phyloP scores from a whole-genome alignment of 2,113 vertebrate genomes.

The Catharus bicknelli region DNA sequence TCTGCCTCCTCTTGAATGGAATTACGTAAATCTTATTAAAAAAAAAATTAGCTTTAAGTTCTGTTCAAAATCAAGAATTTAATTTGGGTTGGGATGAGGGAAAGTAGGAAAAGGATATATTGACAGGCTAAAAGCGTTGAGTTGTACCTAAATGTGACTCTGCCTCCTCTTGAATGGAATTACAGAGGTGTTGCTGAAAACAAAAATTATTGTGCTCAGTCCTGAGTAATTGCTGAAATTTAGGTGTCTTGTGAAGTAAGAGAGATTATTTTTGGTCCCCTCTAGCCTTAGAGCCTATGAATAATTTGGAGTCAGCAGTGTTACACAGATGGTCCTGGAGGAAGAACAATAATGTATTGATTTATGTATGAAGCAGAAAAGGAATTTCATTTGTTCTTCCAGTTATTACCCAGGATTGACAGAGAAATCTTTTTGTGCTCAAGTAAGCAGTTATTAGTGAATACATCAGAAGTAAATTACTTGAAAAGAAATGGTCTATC shows the following conservation, averaged over 20 bases:
- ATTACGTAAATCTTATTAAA: background rate
- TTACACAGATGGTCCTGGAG: constrained; percentile 1
- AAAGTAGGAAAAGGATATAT: background rate
- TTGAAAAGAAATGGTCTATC: background rate
- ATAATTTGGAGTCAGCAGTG: background rate
- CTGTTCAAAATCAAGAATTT: background rate
- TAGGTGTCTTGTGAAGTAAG: background rate
- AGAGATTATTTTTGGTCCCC: background rate
- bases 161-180: background rate
- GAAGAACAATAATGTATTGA: background rate
- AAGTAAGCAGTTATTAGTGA: background rate
- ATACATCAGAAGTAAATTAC: background rate
- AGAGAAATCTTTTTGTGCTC: background rate
- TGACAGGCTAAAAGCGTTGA: background rate
- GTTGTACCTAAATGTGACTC: background rate
- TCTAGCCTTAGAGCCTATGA: background rate
- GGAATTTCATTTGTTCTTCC: background rate
- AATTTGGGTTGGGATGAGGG: background rate
- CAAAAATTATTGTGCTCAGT: background rate
- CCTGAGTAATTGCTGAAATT: background rate
- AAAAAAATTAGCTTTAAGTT: background rate
- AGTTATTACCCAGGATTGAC: background rate
- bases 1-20: background rate
- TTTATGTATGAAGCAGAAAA: constrained; percentile 1
- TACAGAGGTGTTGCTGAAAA: background rate